Base-by-base conservation (phyloP, 2,888 invertebrate species). In the Tromatobia lineatoria region DNA sequence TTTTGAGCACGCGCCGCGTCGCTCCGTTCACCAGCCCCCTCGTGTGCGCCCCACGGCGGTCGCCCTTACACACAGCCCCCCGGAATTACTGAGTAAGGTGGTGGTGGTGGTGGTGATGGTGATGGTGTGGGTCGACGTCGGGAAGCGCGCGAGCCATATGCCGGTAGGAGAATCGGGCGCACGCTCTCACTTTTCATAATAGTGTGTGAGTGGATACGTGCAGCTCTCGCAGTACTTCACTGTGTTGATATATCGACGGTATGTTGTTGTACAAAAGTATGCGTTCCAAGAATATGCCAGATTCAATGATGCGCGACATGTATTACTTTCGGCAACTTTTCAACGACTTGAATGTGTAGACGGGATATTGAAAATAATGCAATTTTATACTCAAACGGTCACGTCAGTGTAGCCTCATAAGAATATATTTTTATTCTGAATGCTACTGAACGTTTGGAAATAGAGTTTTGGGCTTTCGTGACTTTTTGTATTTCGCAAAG, bases 1-100 rank as follows among this genome's bases (percentile, higher is more conserved):
- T 90, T 88, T 89, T 89, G 91, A 93, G 93, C 93, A 93, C 93
- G 93, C 93, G 93, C 93, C 93, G 90, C 84, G 67, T 86, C 90
- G 90, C 89, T 88, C 87, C 87, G 86, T 87, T 80, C 86, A 83
- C 89, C 89, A 88, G 88, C 88, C 87, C 87, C 87, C 87, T 86
- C 84, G 79, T 79, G 71, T 66, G 70, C 64, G 71, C 85, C 80
- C 74, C 47, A 78, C 73, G 66, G 45, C 54, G 59, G 67, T 13
- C 78, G 20, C 61, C 57, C 71, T 76, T 80, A 50, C 45, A 54
- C 73, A 59, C 42, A 54, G 45, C 34, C 71, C 74, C 54, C 82
- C 74, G 84, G 75, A 84, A 86, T 80, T 82, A 85, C 74, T 75
- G 86, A 76, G 69, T 78, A 70, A 78, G 73, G 71, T 64, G 52